A percentile compares a stretch with the other conserved stretches of the same genome.
These are phyloP conservation scores for Nymphalis io DNA, from an alignment of 1,140 invertebrate genomes.

Conservation along the genomic window DNA sequence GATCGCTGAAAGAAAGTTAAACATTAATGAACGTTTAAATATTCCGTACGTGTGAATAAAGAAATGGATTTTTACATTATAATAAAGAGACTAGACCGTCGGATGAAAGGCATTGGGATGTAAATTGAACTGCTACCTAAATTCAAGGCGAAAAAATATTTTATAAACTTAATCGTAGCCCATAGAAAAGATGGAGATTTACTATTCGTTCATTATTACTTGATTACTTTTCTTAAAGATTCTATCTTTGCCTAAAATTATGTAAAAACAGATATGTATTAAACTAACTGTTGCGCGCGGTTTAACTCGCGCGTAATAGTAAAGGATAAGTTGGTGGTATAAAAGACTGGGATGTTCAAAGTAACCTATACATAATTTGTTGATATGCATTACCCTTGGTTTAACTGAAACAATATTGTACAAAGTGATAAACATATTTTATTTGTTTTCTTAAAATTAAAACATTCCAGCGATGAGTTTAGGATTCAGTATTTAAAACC, in stretches of 20 bases:
- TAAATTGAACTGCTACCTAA: slow-evolving; percentile 47
- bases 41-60: slow-evolving; percentile 76
- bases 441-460: too few species aligned
- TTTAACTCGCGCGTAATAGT: too few species aligned
- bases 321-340: too few species aligned
- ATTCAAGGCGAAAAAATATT: slow-evolving; percentile 22
- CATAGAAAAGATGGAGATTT: too few species aligned
- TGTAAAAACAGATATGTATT: too few species aligned
- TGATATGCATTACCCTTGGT: too few species aligned
- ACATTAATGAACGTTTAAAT: slow-evolving; percentile 77
- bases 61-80: slow-evolving; percentile 73
- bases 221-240: too few species aligned
- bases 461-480: background rate
- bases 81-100: slow-evolving; percentile 52
- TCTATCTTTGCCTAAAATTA: too few species aligned
- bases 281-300: too few species aligned
- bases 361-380: too few species aligned
- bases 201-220: background rate
- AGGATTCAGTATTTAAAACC: background rate
- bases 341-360: too few species aligned
- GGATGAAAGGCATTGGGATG: slow-evolving; percentile 55
- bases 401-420: too few species aligned
- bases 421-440: background rate
- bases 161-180: slow-evolving; percentile 23
- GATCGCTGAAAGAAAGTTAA: slow-evolving; percentile 75